Evolutionary conservation across 2,888 invertebrate genomes (phyloP).

Genomic region (Neria commutata): DNA sequence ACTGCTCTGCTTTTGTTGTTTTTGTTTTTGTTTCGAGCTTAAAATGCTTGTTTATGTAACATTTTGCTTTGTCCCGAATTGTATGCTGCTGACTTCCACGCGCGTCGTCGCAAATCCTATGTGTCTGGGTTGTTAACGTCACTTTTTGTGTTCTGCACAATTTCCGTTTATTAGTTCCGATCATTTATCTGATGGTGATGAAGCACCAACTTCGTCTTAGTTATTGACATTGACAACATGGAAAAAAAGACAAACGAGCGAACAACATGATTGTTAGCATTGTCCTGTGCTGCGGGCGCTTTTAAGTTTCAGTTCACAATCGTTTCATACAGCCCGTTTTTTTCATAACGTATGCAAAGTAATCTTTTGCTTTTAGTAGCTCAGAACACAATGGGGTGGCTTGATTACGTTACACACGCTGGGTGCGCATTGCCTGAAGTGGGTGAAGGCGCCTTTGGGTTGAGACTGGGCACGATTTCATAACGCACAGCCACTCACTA

Average conservation of each 20-base stretch:
- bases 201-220: background rate
- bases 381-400: background rate
- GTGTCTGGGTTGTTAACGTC: background rate
- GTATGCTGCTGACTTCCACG: background rate
- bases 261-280: background rate
- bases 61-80: background rate
- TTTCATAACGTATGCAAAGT: too few relatives aligned
- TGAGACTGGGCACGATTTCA: too few relatives aligned
- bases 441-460: background rate
- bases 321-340: background rate
- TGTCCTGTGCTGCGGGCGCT: background rate
- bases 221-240: background rate
- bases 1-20: too few relatives aligned
- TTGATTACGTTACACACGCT: background rate
- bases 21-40: too few relatives aligned
- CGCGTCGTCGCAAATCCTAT: too few relatives aligned
- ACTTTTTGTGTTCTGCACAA: background rate
- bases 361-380: background rate
- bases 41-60: constrained; percentile 18
- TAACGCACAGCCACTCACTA: too few relatives aligned
- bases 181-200: background rate
- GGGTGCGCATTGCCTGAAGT: background rate
- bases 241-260: too few relatives aligned
- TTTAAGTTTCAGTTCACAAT: background rate
- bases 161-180: background rate